A percentile compares a stretch with the other conserved stretches of the same genome.
Evolutionary conservation across 2,797 vertebrate genomes (phyloP).

Genomic region (Mus minutoides): DNA sequence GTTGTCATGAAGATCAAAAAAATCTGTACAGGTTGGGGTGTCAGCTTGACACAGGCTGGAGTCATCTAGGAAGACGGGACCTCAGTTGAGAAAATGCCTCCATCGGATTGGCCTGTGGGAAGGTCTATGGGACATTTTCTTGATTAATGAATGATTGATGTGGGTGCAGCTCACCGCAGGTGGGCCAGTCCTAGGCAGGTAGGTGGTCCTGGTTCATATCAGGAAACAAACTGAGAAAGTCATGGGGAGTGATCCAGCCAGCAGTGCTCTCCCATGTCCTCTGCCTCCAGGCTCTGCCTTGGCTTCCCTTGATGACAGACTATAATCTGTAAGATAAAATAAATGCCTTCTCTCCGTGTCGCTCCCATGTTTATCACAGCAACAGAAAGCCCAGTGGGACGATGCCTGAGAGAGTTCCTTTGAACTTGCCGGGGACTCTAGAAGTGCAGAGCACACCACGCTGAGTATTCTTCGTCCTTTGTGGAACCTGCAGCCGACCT

Average conservation of each 20-base stretch:
- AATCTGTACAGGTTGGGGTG: background rate
- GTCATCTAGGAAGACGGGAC: background rate
- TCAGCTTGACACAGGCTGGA: background rate
- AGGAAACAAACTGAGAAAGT: no score
- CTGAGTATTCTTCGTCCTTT: no score
- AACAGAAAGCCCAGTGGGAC: background rate
- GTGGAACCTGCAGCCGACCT: background rate
- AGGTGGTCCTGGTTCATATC: background rate
- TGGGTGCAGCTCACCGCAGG: background rate
- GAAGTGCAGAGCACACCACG: background rate
- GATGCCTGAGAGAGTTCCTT: background rate
- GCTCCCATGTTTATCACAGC: background rate
- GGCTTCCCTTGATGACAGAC: background rate
- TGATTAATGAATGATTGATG: background rate
- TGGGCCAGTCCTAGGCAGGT: background rate
- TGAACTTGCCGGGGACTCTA: background rate
- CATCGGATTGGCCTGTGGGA: background rate
- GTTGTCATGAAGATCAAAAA: background rate
- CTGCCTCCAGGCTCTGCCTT: background rate
- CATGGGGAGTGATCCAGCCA: background rate
- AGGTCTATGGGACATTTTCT: background rate
- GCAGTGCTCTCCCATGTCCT: background rate
- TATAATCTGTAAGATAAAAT: background rate
- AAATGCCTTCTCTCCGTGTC: background rate
- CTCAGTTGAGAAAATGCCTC: background rate